A percentile compares a stretch with the other conserved stretches of the same genome.
phyloP scores from a whole-genome alignment of 2,113 vertebrate genomes.

The Nestor notabilis region DNA sequence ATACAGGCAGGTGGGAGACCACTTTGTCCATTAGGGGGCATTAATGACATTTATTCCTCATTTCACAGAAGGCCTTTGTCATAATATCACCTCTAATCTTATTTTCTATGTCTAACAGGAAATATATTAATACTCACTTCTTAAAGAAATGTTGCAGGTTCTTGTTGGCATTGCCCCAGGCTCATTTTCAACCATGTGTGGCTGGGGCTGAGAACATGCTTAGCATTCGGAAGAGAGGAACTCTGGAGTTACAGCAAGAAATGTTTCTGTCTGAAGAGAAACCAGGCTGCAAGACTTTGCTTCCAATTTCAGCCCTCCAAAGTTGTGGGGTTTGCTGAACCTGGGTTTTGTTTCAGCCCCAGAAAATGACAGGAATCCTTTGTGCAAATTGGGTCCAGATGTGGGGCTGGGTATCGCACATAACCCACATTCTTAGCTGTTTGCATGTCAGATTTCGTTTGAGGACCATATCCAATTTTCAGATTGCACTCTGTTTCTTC shows the following conservation, averaged over 20 bases:
- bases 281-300: not conserved
- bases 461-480: not conserved
- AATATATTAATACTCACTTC: conserved; percentile 3
- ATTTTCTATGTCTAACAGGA: not conserved
- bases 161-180: not conserved
- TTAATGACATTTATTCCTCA: conserved; percentile 36
- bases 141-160: conserved; percentile 4
- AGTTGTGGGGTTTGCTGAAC: not conserved
- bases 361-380: conserved; percentile 50
- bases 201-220: not conserved
- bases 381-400: conserved; percentile 53
- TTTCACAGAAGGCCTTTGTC: conserved; percentile 2
- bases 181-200: not conserved
- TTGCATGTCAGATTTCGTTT: not conserved
- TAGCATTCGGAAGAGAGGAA: not conserved
- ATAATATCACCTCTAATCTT: conserved; percentile 14
- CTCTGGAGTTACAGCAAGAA: not conserved
- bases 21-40: not conserved
- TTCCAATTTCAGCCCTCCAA: not conserved
- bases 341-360: not conserved
- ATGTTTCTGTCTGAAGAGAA: not conserved
- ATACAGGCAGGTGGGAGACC: not conserved
- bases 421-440: conserved; percentile 6
- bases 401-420: not conserved
- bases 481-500: not conserved